These are phyloP conservation scores for Enteromius argenteus DNA, from an alignment of 2,797 vertebrate genomes.

Conservation along the genomic window DNA sequence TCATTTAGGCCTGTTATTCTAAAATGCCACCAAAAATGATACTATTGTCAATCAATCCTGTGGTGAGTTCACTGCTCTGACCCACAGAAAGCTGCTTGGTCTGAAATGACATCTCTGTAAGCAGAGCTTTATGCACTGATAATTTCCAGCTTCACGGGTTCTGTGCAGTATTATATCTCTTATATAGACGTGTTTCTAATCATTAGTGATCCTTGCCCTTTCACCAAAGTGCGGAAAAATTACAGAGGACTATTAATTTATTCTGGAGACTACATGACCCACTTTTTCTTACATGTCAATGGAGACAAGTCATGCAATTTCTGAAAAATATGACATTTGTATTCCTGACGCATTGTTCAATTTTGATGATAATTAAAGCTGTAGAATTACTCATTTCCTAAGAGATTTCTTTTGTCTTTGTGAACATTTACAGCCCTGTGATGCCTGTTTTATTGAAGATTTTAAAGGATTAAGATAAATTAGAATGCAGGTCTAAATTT, in stretches of 20 bases:
- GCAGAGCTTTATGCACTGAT: background rate
- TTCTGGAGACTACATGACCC: background rate
- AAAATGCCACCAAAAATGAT: background rate
- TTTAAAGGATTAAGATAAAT: background rate
- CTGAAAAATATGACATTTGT: background rate
- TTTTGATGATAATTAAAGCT: background rate
- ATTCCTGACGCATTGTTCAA: background rate
- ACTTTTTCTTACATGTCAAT: background rate
- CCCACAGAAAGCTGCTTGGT: background rate
- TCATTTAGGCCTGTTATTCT: background rate
- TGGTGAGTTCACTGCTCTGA: background rate
- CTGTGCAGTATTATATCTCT: slow-evolving; percentile 12
- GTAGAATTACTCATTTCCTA: background rate
- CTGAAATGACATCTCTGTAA: background rate
- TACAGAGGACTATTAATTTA: background rate
- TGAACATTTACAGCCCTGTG: background rate
- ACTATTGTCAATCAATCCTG: background rate
- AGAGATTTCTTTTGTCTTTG: background rate
- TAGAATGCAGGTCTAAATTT: background rate
- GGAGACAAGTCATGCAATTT: background rate
- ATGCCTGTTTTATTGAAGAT: background rate
- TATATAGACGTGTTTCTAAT: background rate
- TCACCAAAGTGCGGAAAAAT: background rate
- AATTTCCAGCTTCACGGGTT: background rate
- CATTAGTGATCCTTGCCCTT: slow-evolving; percentile 1